Percentiles rank a stretch among this genome's conserved stretches.
Conservation (phyloP, 2,888 invertebrate species). For the Selenia dentaria region DNA sequence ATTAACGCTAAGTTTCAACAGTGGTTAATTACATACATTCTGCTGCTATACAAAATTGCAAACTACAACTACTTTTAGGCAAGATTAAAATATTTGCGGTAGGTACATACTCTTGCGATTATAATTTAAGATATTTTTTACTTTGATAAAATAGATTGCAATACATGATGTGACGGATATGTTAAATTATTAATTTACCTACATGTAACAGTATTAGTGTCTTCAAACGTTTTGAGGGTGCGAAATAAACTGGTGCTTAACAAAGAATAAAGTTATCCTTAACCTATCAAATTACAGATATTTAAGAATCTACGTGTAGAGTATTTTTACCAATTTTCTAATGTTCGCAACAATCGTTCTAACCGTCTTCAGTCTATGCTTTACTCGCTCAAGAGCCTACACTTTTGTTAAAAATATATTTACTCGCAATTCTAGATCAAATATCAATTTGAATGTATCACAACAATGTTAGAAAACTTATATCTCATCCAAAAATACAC, state of each 20-base stretch:
- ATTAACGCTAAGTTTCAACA: conserved; percentile 32
- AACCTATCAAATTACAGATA: conserved; percentile 18
- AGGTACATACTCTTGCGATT: conserved; percentile 4
- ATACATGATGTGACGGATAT: conserved; percentile 5
- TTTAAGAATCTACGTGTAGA: conserved; percentile 15
- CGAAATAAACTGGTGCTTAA: conserved; percentile 59
- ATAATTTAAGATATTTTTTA: too few relatives aligned
- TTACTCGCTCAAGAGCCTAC: not conserved
- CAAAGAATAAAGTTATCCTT: conserved; percentile 28
- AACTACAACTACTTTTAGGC: conserved; percentile 34
- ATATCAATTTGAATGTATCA: conserved; percentile 18
- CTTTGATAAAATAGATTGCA: not conserved
- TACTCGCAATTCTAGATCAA: conserved; percentile 10
- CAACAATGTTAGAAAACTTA: conserved; percentile 22
- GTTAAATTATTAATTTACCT: conserved; percentile 9
- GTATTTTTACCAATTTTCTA: conserved; percentile 18
- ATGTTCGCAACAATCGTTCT: conserved; percentile 3
- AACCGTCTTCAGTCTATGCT: conserved; percentile 13
- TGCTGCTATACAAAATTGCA: conserved; percentile 23
- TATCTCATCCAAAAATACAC: conserved; percentile 51
- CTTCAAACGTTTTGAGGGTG: conserved; percentile 45
- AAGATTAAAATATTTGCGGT: conserved; percentile 26
- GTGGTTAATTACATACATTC: conserved; percentile 12
- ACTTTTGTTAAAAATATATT: not conserved
- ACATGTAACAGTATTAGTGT: conserved; percentile 29